phyloP scores from a whole-genome alignment of 2,797 vertebrate genomes.

The Streptopelia turtur region DNA sequence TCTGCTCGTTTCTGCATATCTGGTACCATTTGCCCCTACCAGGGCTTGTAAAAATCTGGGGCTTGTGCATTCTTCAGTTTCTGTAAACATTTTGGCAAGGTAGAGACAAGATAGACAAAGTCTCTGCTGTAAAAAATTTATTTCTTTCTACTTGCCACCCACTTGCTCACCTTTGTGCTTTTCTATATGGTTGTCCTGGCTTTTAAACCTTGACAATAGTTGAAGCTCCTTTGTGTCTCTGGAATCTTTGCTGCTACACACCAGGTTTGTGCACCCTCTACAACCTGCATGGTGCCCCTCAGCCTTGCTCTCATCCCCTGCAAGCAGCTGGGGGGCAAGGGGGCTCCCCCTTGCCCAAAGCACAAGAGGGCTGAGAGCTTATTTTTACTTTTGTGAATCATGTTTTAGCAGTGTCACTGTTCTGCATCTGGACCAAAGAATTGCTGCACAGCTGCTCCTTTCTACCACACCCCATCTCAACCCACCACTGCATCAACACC shows the following conservation, averaged over 20 bases:
- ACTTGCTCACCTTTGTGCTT: background rate
- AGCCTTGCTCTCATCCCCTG: background rate
- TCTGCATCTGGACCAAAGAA: background rate
- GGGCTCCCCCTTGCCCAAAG: background rate
- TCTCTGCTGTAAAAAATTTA: background rate
- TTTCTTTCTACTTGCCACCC: background rate
- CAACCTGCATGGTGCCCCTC: fast-evolving
- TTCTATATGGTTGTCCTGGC: background rate
- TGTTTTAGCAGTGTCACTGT: background rate
- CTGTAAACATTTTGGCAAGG: slow-evolving; percentile 1
- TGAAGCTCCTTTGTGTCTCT: background rate
- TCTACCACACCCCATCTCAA: background rate
- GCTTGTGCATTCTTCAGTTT: background rate
- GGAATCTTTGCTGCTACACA: background rate
- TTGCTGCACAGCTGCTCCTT: fast-evolving
- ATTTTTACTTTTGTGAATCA: background rate
- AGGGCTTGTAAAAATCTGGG: background rate
- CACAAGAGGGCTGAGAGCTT: background rate
- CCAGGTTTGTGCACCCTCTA: background rate
- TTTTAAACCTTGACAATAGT: no score
- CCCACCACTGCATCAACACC: background rate
- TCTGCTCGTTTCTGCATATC: background rate
- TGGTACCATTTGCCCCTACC: background rate
- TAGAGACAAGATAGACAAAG: background rate
- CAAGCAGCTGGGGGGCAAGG: fast-evolving